Evolutionary conservation across 2,888 invertebrate species (phyloP).

Genomic region (Tipula helvola): DNA sequence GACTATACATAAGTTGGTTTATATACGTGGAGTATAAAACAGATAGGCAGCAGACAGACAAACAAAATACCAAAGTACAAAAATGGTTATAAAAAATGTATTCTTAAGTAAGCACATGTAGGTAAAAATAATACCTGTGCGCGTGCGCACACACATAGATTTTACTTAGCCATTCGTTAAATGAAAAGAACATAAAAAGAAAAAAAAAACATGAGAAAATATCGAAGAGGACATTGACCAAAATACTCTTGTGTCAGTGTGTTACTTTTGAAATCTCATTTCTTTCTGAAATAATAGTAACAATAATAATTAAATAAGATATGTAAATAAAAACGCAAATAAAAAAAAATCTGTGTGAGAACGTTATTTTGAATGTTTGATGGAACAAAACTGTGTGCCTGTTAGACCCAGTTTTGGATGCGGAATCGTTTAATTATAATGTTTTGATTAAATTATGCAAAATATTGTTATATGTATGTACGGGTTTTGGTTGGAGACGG

Average conservation of each 20-base stretch:
- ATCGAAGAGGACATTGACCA: slow-evolving; percentile 4
- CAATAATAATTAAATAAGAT: neutral
- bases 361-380: neutral
- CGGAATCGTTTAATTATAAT: neutral
- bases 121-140: neutral
- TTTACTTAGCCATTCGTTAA: neutral
- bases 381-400: neutral
- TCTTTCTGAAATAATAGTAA: neutral
- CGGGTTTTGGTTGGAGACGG: too few species aligned
- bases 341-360: neutral
- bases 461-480: too few species aligned
- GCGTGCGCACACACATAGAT: neutral
- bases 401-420: neutral
- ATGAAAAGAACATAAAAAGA: neutral
- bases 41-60: neutral
- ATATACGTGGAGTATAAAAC: neutral
- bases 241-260: neutral
- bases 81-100: neutral
- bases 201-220: neutral
- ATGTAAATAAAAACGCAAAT: neutral
- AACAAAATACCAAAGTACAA: neutral
- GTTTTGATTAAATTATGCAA: neutral
- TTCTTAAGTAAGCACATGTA: neutral
- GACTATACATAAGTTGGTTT: neutral
- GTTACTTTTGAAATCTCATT: neutral